Evolutionary conservation across 2,113 vertebrate genomes (phyloP).

Genomic region (Glaucomys volans): DNA sequence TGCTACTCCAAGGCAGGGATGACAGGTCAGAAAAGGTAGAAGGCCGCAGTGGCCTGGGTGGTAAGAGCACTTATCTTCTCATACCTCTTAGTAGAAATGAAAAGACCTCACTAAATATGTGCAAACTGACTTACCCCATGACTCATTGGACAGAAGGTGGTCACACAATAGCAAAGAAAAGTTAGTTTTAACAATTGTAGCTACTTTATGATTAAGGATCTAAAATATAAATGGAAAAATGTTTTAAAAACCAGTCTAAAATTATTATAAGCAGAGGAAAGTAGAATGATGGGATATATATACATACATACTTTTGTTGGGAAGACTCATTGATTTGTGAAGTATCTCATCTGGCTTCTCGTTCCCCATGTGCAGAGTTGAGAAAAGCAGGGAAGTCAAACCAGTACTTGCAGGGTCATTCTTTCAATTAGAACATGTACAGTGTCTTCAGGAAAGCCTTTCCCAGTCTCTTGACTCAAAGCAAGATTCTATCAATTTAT

Average conservation of each 20-base stretch:
- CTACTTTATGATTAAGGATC: neutral
- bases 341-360: neutral
- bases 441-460: accelerated
- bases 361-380: neutral
- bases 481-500: neutral
- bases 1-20: neutral
- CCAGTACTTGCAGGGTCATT: neutral
- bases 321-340: neutral
- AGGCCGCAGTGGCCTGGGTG: neutral
- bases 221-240: neutral
- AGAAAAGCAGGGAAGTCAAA: neutral
- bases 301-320: neutral
- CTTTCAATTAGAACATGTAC: neutral
- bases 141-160: neutral
- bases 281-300: neutral
- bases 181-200: neutral
- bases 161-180: neutral
- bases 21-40: neutral
- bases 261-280: neutral
- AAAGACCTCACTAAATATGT: neutral
- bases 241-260: neutral
- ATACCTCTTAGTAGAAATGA: neutral
- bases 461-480: neutral
- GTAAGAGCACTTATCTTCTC: neutral
- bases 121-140: neutral